Base-by-base conservation (phyloP, 2,888 invertebrate species). In the Conchocele bisecta region DNA sequence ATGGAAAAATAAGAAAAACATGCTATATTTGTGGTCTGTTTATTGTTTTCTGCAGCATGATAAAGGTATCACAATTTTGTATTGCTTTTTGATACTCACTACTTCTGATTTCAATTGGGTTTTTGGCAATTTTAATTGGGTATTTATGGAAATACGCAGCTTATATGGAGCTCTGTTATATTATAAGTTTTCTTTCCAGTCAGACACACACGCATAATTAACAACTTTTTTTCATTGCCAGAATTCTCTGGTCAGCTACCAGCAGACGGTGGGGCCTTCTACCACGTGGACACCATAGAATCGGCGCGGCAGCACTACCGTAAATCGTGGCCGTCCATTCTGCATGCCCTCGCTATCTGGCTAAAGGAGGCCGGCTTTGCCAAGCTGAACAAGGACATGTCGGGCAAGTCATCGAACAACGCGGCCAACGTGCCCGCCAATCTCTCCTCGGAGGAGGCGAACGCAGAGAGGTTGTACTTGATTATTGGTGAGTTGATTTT, bases 201-300 rank as follows among this genome's bases (percentile, higher is more conserved):
- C n/a, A n/a, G n/a, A n/a, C n/a, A n/a, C n/a, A n/a, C n/a, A n/a
- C n/a, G n/a, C n/a, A n/a, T n/a, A n/a, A n/a, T n/a, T n/a, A n/a
- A n/a, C n/a, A n/a, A n/a, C n/a, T n/a, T n/a, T n/a, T 46, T 6
- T 54, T 26, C 4, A 33, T 11, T 41, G 59, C 9, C 68, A 94
- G 98, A 99, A 91, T 98, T 97, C 92, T 95, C 96, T 2, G 97
- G 96, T 71, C 98, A 99, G 90, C 93, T 99, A 65, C 91, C 91
- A 22, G 67, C 88, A 37, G 91, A 91, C 54, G 99, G 98, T 56
- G 99, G 99, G 4, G 97, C 99, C 17, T 99, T 99, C 92, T 99
- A 98, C 92, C 97, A 97, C 0, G 96, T 96, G 29, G 98, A 99
- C 88, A 98, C 98, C 0, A 96, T 97, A 86, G 98, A 98, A 46